A percentile compares a stretch with the other conserved stretches of the same genome.
These are phyloP conservation scores for Craterocephalus amniculus DNA, from an alignment of 2,797 vertebrate species.

Conservation along the genomic window DNA sequence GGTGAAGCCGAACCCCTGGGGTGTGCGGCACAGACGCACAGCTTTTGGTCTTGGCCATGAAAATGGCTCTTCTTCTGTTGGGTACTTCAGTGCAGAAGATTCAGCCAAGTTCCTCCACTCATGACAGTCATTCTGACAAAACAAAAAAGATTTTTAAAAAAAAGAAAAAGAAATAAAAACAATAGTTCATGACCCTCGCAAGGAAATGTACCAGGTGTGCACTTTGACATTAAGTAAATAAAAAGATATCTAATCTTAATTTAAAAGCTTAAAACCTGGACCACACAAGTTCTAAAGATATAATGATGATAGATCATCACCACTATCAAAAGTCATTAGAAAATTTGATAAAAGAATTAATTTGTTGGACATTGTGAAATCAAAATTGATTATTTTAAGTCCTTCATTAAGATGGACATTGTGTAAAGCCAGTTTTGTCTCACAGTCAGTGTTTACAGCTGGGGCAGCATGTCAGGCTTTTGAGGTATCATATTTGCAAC, in stretches of 20 bases:
- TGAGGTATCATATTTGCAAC: constrained; percentile 43
- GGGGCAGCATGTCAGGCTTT: constrained; percentile 52
- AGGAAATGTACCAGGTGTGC: too few relatives aligned
- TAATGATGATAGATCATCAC: neutral
- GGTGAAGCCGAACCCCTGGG: constrained; percentile 96
- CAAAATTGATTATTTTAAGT: neutral
- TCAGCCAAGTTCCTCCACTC: constrained; percentile 89
- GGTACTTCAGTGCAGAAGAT: constrained; percentile 72
- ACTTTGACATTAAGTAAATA: too few relatives aligned
- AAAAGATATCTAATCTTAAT: neutral
- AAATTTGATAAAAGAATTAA: constrained; percentile 1
- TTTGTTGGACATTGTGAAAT: neutral
- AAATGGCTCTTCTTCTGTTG: constrained; percentile 90
- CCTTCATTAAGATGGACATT: neutral
- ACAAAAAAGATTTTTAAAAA: neutral
- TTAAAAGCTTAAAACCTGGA: neutral
- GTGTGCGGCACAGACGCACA: constrained; percentile 87
- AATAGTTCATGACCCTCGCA: neutral
- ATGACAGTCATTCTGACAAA: constrained; percentile 67
- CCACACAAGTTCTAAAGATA: neutral
- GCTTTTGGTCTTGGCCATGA: constrained; percentile 95
- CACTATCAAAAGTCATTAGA: neutral
- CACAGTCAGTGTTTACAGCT: constrained; percentile 43
- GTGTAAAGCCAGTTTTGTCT: neutral
- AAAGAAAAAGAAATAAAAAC: neutral